Base-by-base conservation (phyloP, 2,113 vertebrate genomes). In the Takifugu flavidus region DNA sequence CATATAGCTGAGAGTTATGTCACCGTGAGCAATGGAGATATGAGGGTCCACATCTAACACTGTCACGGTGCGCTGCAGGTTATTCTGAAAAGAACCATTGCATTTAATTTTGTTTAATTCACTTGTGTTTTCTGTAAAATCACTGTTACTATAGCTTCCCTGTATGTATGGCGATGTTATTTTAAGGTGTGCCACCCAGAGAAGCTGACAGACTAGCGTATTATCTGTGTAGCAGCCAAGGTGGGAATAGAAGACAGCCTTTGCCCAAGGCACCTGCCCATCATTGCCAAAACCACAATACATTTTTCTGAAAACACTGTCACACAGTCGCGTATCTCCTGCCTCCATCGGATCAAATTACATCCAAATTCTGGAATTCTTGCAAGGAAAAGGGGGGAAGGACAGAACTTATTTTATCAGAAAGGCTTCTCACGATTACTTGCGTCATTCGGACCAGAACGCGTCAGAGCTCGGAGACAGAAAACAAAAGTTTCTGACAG, bases 241-340 rank as follows among this genome's bases (percentile, higher is more conserved):
- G 42, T 71, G 62, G 69, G 70, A 77, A 72, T 70, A 65, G 71
- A 77, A 80, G 68, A 80, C 62, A 55, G 34, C 28, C 53, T 55
- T 60, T 46, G 79, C 86, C 79, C 3, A 3, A 72, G 81, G 84
- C 79, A 51, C 63, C 78, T 81, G 81, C 57, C 81, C 63, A 57
- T 88, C 86, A 84, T 50, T 51, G 57, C 54, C 59, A 47, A 20
- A 50, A 51, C 57, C 50, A 86, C 80, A 85, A 82, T 76, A 74
- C 62, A 34, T 70, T 70, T 73, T 64, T 65, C 4, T 65, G 1
- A 13, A 51, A 62, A 77, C 69, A 46, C 72, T 75, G 80, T 78
- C 75, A 78, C 56, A 50, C 58, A 59, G 31, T 71, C 58, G 5
- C 67, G 64, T 78, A 79, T 66, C 73, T 42, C 50, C 62, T 69